Evolutionary conservation across 2,888 invertebrate species (phyloP), one percentile per base, ranked within the genome.

Genomic region (Drosophila suboccidentalis): DNA sequence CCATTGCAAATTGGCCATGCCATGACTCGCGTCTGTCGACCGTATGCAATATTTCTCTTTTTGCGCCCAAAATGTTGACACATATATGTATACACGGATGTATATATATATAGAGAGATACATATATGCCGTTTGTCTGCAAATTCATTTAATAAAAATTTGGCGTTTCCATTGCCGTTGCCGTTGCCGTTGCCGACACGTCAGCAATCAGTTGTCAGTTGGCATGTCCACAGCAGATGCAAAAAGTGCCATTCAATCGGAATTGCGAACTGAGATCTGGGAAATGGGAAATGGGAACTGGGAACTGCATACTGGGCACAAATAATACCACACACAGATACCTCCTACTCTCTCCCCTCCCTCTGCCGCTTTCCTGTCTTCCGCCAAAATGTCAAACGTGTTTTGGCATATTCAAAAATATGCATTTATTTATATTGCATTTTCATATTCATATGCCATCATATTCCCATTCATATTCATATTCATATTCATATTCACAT

Each of bases 131-230:
- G 22, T 51, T 59, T 54, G 59, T 15, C 66, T 58, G 87, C 80
- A 71, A 76, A 86, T 88, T 75, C 70, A 86, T 82, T 88, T 82
- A 82, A 82, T 79, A 82, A 83, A 83, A 71, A 76, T 86, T 75
- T 81, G 39, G 11, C 36, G 26, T 51, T 44, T n/a, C 39, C 29
- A 5, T 26, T 51, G 44, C 44, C 22, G 59, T 36, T 51, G 44
- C 44, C 22, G 59, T 36, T 43, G 50, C 36, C 17, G 39, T 51
- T 22, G 70, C 73, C 53, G 69, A 76, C 85, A 86, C 85, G 85
- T 85, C 85, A 75, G 87, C 85, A 87, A 89, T 85, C 89, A 87
- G 85, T 84, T 75, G 87, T 74, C 82, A 87, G 78, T 76, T 83
- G 78, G 57, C 53, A 34, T 78, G 87, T 89, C 78, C 81, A 58